phyloP scores from a whole-genome alignment of 92 coral and sea anemone species.

The Zoanthus sociatus region DNA sequence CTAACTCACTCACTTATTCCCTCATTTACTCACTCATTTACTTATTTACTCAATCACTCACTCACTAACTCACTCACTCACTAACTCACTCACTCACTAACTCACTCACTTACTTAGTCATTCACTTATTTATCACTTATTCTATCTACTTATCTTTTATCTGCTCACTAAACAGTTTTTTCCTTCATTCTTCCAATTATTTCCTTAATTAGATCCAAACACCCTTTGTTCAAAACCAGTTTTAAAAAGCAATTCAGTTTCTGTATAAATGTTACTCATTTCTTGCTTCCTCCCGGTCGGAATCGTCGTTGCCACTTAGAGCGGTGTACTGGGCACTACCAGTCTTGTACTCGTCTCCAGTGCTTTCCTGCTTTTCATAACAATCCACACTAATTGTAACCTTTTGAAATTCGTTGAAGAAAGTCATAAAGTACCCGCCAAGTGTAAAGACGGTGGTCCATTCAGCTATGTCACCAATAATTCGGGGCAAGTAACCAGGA shows the following conservation, averaged over 20 bases:
- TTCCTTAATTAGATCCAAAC: not conserved
- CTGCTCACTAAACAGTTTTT: not conserved
- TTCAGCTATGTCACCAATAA: conserved; percentile 34
- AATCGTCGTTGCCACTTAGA: conserved; percentile 26
- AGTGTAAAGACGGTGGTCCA: conserved; percentile 37
- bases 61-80: too few relatives aligned
- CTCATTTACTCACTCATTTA: not conserved
- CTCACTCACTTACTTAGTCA: too few relatives aligned
- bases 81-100: too few relatives aligned
- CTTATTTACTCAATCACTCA: not conserved
- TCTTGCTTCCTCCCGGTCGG: conserved; percentile 20
- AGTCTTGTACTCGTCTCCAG: conserved; percentile 39
- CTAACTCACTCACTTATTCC: too few relatives aligned
- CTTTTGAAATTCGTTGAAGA: conserved; percentile 33
- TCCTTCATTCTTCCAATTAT: not conserved
- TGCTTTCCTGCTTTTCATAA: conserved; percentile 15
- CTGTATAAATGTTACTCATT: not conserved
- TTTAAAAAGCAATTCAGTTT: not conserved
- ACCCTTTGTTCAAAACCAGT: too few relatives aligned
- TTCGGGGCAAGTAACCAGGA: conserved; percentile 3
- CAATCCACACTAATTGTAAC: conserved; percentile 18
- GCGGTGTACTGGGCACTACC: conserved; percentile 45
- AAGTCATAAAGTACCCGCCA: conserved; percentile 29
- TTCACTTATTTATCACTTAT: not conserved
- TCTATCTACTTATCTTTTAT: not conserved